phyloP scores from a whole-genome alignment of 2,888 invertebrate genomes.

The Limnephilus rhombicus region DNA sequence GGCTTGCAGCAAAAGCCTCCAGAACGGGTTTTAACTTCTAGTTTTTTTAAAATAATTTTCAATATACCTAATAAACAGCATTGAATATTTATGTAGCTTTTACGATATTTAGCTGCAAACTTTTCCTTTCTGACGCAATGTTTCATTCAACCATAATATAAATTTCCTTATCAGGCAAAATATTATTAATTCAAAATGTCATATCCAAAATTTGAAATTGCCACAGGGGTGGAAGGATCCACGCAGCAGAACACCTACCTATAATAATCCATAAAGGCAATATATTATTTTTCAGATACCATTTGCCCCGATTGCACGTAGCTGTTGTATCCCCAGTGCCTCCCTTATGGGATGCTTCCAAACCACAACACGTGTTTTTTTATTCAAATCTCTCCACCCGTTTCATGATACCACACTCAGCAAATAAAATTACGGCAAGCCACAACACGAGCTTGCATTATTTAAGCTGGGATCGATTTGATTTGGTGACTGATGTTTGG shows the following conservation, averaged over 20 bases:
- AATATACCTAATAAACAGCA: neutral
- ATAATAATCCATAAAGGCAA: neutral
- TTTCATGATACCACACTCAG: constrained; percentile 12
- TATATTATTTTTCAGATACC: constrained; percentile 10
- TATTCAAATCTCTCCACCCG: neutral
- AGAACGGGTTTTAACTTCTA: too few species aligned
- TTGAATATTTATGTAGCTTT: neutral
- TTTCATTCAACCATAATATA: neutral
- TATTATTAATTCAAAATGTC: neutral
- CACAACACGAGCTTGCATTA: neutral
- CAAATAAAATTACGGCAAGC: neutral
- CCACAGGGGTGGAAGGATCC: neutral
- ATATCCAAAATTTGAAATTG: neutral
- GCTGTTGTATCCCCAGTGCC: neutral
- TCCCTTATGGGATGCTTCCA: neutral
- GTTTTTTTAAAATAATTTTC: too few species aligned
- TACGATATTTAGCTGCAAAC: too few species aligned
- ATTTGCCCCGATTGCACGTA: constrained; percentile 9
- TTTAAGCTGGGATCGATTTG: neutral
- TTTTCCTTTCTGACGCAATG: neutral
- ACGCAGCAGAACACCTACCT: neutral
- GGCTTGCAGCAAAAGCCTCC: too few species aligned
- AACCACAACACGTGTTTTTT: constrained; percentile 19
- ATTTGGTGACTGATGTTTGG: neutral
- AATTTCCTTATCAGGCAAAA: neutral